Evolutionary conservation across 53 echinoderm and acorn worm species (phyloP).

Genomic region (Luidia sarsii): DNA sequence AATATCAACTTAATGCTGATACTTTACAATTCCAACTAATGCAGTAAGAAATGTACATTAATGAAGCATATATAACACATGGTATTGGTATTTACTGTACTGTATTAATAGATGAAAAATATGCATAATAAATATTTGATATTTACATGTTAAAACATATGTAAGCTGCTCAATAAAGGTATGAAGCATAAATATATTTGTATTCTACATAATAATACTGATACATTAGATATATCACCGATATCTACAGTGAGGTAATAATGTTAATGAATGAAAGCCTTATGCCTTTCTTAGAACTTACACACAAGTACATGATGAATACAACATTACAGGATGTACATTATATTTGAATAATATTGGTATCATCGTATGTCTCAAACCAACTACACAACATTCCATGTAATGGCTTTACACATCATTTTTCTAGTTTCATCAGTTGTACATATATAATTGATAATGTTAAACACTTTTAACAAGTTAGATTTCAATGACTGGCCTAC

Average conservation of each 20-base stretch:
- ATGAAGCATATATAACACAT: conserved; percentile 14
- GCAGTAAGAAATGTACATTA: conserved; percentile 20
- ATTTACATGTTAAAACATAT: conserved; percentile 30
- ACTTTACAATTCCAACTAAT: background rate
- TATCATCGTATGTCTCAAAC: too few species aligned
- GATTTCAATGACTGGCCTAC: too few species aligned
- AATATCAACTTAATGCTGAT: background rate
- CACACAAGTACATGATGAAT: too few species aligned
- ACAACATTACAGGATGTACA: too few species aligned
- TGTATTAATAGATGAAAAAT: conserved; percentile 29
- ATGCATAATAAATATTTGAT: conserved; percentile 38
- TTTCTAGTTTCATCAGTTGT: too few species aligned
- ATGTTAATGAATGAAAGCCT: background rate
- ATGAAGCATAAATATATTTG: conserved; percentile 39
- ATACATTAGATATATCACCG: conserved; percentile 7
- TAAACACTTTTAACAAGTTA: too few species aligned
- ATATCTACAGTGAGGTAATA: conserved; percentile 26
- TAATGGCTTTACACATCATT: too few species aligned
- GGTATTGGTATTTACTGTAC: conserved; percentile 4
- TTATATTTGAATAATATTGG: too few species aligned
- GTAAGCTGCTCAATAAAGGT: conserved; percentile 30
- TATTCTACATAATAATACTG: conserved; percentile 58
- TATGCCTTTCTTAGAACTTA: too few species aligned
- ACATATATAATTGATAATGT: too few species aligned
- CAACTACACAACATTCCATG: too few species aligned